A percentile compares a stretch with the other conserved stretches of the same genome.
Conservation (phyloP, 2,888 invertebrate genomes). For the Ochropleura plecta region DNA sequence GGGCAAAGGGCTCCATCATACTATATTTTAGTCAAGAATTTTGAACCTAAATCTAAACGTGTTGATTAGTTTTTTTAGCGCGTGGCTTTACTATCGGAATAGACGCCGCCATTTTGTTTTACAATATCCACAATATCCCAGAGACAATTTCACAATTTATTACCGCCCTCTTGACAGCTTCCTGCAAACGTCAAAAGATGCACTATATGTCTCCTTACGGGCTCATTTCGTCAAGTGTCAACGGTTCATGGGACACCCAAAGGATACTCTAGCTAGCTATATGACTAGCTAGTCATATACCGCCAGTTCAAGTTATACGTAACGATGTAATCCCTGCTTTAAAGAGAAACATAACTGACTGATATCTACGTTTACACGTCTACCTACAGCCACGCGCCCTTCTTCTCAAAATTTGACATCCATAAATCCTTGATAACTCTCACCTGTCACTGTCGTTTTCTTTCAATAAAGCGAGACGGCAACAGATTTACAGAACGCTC, state of each 20-base stretch:
- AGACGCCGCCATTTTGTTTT: background rate
- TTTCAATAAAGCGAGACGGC: constrained; percentile 59
- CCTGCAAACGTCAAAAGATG: background rate
- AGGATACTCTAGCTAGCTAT: background rate
- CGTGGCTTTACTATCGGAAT: background rate
- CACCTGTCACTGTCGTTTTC: constrained; percentile 62
- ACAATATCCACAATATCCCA: background rate
- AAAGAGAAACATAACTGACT: constrained; percentile 37
- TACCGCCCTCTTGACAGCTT: background rate
- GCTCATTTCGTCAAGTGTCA: constrained; percentile 24
- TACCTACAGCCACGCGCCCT: constrained; percentile 25
- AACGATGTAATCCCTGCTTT: constrained; percentile 36
- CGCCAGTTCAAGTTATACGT: constrained; percentile 3
- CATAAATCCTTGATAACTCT: constrained; percentile 63
- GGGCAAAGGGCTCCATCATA: background rate
- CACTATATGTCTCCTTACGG: background rate
- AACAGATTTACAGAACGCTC: constrained; percentile 47
- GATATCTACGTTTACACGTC: constrained; percentile 13
- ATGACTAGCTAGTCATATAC: background rate
- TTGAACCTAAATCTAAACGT: too few species aligned
- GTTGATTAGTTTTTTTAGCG: background rate
- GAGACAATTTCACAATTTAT: background rate
- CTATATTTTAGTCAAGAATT: background rate
- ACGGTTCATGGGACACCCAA: constrained; percentile 1
- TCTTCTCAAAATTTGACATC: constrained; percentile 57